phyloP scores from a whole-genome alignment of 2,113 vertebrate genomes.

The Dendropsophus ebraccatus region DNA sequence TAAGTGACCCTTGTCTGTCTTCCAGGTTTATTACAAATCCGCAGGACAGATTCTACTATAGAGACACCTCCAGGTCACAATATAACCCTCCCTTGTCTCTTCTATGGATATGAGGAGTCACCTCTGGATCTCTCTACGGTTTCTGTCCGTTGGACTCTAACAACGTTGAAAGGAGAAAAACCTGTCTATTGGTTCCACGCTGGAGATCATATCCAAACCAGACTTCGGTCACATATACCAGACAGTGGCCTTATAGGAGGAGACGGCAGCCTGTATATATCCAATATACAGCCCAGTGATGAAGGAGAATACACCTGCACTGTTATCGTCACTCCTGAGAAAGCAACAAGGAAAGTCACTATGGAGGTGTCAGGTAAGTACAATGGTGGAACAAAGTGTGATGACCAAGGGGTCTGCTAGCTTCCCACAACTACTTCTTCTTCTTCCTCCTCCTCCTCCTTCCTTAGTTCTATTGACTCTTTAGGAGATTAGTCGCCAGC shows the following conservation, averaged over 20 bases:
- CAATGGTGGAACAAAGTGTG: too few species aligned
- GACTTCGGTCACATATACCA: not conserved
- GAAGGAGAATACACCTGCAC: constrained; percentile 19
- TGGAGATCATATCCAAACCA: not conserved
- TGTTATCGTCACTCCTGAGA: constrained; percentile 7
- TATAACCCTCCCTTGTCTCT: not conserved
- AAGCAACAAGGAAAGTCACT: constrained; percentile 28
- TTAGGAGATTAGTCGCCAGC: too few species aligned
- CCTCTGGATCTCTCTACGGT: not conserved
- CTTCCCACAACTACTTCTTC: too few species aligned
- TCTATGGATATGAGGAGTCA: accelerated
- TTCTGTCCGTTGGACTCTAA: not conserved
- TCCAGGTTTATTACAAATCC: not conserved
- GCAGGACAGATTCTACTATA: not conserved
- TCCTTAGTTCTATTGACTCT: too few species aligned
- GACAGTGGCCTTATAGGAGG: constrained; percentile 13
- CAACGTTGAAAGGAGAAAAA: not conserved
- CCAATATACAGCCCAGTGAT: constrained; percentile 53
- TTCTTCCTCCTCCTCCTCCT: too few species aligned
- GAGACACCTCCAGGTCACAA: not conserved
- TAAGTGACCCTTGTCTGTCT: not conserved
- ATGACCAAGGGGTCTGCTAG: too few species aligned
- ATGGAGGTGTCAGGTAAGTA: constrained; percentile 40
- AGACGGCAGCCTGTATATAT: constrained; percentile 41
- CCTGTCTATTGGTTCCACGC: not conserved